A percentile compares a stretch with the other conserved stretches of the same genome.
Evolutionary conservation across 2,797 vertebrate genomes (phyloP).

Genomic region (Ceyx erithaca): DNA sequence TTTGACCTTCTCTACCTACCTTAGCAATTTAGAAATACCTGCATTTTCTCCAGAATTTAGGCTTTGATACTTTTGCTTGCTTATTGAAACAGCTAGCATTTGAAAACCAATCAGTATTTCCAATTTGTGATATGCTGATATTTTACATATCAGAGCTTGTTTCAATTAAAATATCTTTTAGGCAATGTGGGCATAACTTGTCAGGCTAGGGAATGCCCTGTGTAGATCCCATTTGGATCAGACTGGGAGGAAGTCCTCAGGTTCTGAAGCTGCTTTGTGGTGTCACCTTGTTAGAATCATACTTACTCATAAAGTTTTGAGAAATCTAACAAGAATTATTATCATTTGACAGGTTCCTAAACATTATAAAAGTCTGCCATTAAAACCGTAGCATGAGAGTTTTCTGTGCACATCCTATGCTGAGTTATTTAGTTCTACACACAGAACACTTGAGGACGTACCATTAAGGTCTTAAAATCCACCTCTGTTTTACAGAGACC

Average conservation of each 20-base stretch:
- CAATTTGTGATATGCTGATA: rapidly evolving
- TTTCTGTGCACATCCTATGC: background rate
- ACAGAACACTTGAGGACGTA: background rate
- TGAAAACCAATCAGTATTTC: background rate
- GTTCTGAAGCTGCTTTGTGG: background rate
- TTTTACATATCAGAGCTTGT: background rate
- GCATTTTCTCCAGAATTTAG: background rate
- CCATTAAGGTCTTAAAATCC: background rate
- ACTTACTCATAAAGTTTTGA: background rate
- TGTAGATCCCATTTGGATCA: background rate
- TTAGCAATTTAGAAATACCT: background rate
- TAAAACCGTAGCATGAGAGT: background rate
- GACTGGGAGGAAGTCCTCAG: background rate
- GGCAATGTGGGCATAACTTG: background rate
- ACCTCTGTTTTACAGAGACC: background rate
- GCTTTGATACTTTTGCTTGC: background rate
- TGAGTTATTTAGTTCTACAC: background rate
- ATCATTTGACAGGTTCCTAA: background rate
- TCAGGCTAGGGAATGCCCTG: background rate
- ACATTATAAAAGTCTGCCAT: background rate
- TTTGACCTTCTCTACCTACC: background rate
- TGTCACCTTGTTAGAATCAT: background rate
- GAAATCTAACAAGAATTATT: background rate
- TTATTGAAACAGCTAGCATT: background rate
- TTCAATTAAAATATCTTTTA: background rate